These are phyloP conservation scores for Hyaena hyaena DNA, from an alignment of 2,113 vertebrate species.

Conservation along the genomic window DNA sequence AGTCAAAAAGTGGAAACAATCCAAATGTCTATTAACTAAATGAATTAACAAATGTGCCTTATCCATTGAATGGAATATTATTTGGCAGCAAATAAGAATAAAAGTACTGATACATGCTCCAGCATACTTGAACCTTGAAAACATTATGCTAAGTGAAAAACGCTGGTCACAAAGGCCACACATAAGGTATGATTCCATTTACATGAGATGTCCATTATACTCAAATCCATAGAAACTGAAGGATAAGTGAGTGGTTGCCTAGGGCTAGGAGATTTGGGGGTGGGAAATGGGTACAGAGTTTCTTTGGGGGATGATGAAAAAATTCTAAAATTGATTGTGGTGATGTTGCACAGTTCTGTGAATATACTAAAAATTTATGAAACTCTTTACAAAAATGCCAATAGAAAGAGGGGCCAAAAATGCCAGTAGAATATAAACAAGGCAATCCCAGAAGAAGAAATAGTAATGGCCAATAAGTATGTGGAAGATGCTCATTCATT, in stretches of 20 bases:
- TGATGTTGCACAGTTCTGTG: background rate
- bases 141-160: background rate
- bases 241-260: background rate
- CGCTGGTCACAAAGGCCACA: background rate
- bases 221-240: background rate
- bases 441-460: background rate
- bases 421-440: background rate
- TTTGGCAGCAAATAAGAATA: background rate
- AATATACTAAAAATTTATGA: background rate
- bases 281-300: background rate
- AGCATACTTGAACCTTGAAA: background rate
- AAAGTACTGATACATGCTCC: background rate
- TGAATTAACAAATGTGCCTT: background rate
- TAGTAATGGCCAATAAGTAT: background rate
- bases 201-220: background rate
- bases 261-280: background rate
- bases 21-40: background rate
- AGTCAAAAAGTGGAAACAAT: background rate
- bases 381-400: conserved; percentile 1
- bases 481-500: background rate
- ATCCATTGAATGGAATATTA: background rate
- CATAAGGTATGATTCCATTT: background rate
- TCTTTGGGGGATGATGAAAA: background rate
- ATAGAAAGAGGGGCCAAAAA: background rate
- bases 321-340: background rate